Evolutionary conservation across 2,888 invertebrate genomes (phyloP).

Genomic region (Limulus polyphemus): DNA sequence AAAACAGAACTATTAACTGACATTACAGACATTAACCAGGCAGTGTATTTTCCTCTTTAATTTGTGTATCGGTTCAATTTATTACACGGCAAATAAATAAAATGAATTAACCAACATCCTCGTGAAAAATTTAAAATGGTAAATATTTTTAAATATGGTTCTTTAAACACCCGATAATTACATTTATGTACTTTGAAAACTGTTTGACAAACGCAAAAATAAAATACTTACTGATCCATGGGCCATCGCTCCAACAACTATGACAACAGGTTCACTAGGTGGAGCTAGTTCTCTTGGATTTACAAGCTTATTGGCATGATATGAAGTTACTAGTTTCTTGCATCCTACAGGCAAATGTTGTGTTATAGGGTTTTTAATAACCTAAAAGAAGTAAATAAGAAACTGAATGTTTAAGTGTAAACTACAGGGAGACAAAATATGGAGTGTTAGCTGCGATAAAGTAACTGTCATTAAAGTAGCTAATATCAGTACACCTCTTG

Average conservation of each 20-base stretch:
- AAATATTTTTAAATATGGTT: background rate
- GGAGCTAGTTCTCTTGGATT: conserved; percentile 67
- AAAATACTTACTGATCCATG: conserved; percentile 64
- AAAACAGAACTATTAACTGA: no score
- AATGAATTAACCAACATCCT: no score
- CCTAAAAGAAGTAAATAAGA: conserved; percentile 27
- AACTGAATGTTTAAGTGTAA: background rate
- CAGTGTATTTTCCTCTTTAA: no score
- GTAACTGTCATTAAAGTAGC: background rate
- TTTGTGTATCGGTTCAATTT: background rate
- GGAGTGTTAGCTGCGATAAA: no score
- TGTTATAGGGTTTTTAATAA: conserved; percentile 87
- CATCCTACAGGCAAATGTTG: conserved; percentile 91
- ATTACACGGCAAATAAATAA: background rate
- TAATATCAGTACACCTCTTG: background rate
- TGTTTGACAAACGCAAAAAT: background rate
- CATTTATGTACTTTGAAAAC: background rate
- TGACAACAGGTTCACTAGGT: conserved; percentile 63
- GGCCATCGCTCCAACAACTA: conserved; percentile 94
- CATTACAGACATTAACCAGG: no score
- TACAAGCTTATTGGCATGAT: conserved; percentile 58
- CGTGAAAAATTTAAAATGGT: background rate
- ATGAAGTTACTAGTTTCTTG: conserved; percentile 77
- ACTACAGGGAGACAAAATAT: no score
- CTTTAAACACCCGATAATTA: background rate